These are phyloP conservation scores for Etheostoma spectabile DNA, from an alignment of 2,113 vertebrate genomes.

Conservation along the genomic window DNA sequence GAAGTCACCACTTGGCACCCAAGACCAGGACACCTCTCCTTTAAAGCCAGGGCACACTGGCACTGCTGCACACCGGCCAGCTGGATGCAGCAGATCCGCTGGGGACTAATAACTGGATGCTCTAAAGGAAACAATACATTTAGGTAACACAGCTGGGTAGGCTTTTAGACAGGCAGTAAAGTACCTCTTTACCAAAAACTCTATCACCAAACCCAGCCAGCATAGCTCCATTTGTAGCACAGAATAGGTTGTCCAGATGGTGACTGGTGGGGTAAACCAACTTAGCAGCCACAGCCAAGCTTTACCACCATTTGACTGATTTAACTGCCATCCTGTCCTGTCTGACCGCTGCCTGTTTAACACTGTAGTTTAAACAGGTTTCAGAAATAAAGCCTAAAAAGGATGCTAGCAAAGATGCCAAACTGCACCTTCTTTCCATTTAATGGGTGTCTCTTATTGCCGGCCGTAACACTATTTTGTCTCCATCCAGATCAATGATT, in stretches of 20 bases:
- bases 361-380: not conserved
- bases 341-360: conserved; percentile 20
- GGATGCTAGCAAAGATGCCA: conserved; percentile 3
- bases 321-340: conserved; percentile 40
- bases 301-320: conserved; percentile 36
- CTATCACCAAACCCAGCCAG: too few species aligned
- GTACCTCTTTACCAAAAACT: not conserved
- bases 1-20: conserved; percentile 69
- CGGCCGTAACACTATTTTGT: conserved; percentile 42
- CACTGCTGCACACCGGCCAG: conserved; percentile 35
- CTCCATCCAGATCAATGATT: conserved; percentile 9
- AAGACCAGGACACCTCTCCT: conserved; percentile 23
- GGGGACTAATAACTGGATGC: not conserved
- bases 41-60: conserved; percentile 37
- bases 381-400: not conserved
- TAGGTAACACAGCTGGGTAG: not conserved
- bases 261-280: conserved; percentile 42
- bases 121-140: conserved; percentile 16
- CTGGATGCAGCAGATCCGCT: conserved; percentile 14
- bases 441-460: not conserved
- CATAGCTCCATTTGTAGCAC: conserved; percentile 36
- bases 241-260: conserved; percentile 52
- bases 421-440: conserved; percentile 2
- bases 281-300: conserved; percentile 27
- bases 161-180: not conserved